Conservation (phyloP, 2,797 vertebrate species). For the Varecia variegata region DNA sequence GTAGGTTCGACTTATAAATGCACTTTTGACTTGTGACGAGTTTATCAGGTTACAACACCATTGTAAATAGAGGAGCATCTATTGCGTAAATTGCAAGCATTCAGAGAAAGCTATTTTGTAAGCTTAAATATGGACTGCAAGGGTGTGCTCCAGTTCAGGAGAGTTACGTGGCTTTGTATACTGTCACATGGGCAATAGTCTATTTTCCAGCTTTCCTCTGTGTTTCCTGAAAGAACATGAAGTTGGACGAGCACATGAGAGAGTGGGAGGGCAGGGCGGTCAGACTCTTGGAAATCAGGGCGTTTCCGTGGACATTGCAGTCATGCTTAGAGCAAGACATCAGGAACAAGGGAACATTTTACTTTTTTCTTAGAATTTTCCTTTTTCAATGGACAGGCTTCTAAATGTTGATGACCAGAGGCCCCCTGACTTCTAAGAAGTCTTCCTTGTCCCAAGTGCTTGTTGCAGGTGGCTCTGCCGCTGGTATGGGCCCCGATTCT, state of each 20-base stretch:
- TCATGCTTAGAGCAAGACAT: background rate
- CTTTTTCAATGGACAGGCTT: background rate
- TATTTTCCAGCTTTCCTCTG: background rate
- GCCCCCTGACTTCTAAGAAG: too few relatives aligned
- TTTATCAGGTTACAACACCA: background rate
- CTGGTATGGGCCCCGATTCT: background rate
- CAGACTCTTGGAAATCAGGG: background rate
- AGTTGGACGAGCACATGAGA: fast-evolving
- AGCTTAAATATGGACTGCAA: background rate
- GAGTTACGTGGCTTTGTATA: background rate
- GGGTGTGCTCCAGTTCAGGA: background rate
- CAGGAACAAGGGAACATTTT: background rate
- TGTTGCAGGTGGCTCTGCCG: background rate
- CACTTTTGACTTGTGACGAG: background rate
- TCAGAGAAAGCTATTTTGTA: background rate
- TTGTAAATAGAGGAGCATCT: background rate
- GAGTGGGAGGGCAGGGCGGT: background rate
- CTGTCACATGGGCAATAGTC: too few relatives aligned
- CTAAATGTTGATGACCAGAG: background rate
- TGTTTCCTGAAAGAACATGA: background rate
- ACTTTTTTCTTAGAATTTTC: background rate
- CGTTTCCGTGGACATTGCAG: background rate
- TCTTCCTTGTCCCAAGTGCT: background rate
- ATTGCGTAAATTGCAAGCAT: background rate
- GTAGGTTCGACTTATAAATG: too few relatives aligned